A percentile compares a stretch with the other conserved stretches of the same genome.
These are phyloP conservation scores for Myotis davidii DNA, from an alignment of 2,113 vertebrate genomes.

Conservation along the genomic window DNA sequence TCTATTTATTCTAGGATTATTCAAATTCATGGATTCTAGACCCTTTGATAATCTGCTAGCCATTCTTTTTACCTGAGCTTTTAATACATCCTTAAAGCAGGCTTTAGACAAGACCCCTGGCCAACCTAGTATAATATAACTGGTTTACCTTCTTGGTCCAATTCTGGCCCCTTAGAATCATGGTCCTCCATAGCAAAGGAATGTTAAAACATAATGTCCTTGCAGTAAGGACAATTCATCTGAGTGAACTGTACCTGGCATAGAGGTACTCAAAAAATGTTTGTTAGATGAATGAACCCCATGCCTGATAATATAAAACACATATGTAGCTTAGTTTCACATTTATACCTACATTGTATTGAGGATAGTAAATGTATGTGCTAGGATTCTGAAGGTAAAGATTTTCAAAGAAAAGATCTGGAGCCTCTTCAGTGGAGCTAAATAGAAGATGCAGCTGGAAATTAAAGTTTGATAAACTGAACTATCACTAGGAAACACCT, in stretches of 20 bases:
- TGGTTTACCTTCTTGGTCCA: not conserved
- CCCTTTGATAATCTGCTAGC: not conserved
- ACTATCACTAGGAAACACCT: conserved; percentile 68
- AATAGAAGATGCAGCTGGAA: conserved; percentile 73
- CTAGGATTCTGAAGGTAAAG: not conserved
- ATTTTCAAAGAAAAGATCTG: not conserved
- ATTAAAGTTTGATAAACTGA: conserved; percentile 70
- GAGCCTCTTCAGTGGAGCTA: conserved; percentile 51
- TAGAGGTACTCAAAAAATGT: conserved; percentile 15
- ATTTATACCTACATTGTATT: not conserved
- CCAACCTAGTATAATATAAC: not conserved
- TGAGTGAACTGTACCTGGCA: not conserved
- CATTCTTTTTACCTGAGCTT: conserved; percentile 2
- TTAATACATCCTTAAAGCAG: not conserved
- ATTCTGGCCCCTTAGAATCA: not conserved
- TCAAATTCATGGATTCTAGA: not conserved
- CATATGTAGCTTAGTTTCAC: not conserved
- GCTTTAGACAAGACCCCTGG: not conserved
- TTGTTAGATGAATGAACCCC: conserved; percentile 12
- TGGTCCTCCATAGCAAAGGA: not conserved
- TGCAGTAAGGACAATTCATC: not conserved
- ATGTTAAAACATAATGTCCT: conserved; percentile 21
- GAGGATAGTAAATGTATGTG: not conserved
- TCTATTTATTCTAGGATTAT: not conserved
- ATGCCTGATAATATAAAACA: not conserved